These are phyloP conservation scores for Zoroaster sp. DNA, from an alignment of 53 echinoderm and acorn worm genomes.

Conservation along the genomic window DNA sequence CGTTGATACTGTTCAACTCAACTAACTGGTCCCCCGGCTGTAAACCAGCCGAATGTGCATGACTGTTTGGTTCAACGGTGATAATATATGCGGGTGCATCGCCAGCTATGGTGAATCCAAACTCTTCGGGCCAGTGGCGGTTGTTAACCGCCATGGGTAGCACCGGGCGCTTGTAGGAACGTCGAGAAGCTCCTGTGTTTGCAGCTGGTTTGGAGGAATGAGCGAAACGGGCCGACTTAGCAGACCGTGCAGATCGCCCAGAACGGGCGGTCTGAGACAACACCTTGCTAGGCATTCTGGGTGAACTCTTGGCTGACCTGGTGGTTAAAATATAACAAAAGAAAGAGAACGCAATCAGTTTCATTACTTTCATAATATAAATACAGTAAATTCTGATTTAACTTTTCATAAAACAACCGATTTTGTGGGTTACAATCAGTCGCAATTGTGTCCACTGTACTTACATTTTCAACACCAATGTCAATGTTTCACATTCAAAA, in stretches of 20 bases:
- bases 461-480: too few species aligned
- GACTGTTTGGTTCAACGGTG: conserved; percentile 72
- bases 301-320: conserved; percentile 51
- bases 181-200: conserved; percentile 63
- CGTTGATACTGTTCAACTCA: conserved; percentile 79
- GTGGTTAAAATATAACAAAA: neutral
- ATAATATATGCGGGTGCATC: conserved; percentile 93
- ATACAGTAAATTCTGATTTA: neutral
- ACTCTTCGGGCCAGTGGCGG: conserved; percentile 86
- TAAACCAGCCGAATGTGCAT: conserved; percentile 88
- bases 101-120: conserved; percentile 96
- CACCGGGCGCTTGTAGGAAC: conserved; percentile 79
- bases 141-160: conserved; percentile 92
- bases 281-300: conserved; percentile 78
- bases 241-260: conserved; percentile 75
- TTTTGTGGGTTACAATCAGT: too few species aligned
- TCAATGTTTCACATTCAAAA: too few species aligned
- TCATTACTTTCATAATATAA: neutral
- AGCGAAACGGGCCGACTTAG: conserved; percentile 40
- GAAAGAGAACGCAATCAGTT: neutral
- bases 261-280: conserved; percentile 60
- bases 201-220: conserved; percentile 14
- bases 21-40: conserved; percentile 97
- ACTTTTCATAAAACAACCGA: neutral
- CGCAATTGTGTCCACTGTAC: too few species aligned